Conservation (phyloP, 2,888 invertebrate species). For the Dynastes maya region DNA sequence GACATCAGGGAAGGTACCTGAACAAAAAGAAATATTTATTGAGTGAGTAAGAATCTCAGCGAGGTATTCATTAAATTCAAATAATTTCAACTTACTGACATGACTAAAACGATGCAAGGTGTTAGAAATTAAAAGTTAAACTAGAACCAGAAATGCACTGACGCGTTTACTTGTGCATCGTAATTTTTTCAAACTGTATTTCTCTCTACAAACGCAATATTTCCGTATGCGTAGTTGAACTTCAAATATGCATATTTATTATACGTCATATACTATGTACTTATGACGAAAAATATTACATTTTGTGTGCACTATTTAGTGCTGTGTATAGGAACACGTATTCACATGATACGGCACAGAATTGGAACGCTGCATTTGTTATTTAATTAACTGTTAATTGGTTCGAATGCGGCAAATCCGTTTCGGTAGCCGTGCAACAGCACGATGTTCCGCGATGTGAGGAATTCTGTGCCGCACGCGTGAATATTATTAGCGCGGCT, state of each 20-base stretch:
- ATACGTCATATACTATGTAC: not conserved
- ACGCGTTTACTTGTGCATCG: not conserved
- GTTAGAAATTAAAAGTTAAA: too few species aligned
- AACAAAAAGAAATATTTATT: too few species aligned
- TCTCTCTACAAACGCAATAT: not conserved
- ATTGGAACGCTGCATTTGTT: slow-evolving; percentile 58
- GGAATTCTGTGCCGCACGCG: slow-evolving; percentile 45
- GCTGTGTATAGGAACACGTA: slow-evolving; percentile 8
- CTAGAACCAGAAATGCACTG: not conserved
- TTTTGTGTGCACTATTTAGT: slow-evolving; percentile 58
- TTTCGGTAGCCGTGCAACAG: slow-evolving; percentile 58
- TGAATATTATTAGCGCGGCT: slow-evolving; percentile 57
- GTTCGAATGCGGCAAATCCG: slow-evolving; percentile 55
- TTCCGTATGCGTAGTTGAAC: not conserved
- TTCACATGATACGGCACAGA: slow-evolving; percentile 49
- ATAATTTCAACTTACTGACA: too few species aligned
- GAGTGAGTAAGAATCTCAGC: too few species aligned
- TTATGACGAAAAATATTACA: not conserved
- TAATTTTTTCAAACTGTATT: not conserved
- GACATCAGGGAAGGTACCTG: too few species aligned
- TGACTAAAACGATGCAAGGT: too few species aligned
- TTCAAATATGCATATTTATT: not conserved
- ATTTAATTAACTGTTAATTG: slow-evolving; percentile 62
- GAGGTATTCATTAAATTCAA: too few species aligned
- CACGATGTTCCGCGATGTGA: slow-evolving; percentile 19